Base-by-base conservation (phyloP, 2,888 invertebrate species). In the Acanthopleura granulata region DNA sequence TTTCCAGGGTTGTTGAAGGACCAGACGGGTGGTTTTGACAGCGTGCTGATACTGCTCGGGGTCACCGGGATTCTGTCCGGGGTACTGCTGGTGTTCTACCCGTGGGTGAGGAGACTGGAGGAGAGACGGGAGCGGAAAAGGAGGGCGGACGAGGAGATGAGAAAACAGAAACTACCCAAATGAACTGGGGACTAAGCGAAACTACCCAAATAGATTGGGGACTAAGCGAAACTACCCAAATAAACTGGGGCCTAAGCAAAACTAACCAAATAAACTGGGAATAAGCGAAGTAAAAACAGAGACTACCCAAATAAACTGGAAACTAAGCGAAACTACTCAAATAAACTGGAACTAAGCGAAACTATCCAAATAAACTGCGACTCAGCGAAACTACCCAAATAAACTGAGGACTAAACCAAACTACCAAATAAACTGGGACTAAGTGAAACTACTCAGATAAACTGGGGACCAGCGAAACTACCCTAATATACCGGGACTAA, bases 1-100 rank as follows among this genome's bases (percentile, higher is more conserved):
- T 66, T 66, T 66, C 25, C 25, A 66, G 66, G 66, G 14, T 66
- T 18, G 66, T 15, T 66, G 22, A 22, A 25, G 25, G 66, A 66
- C 66, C 22, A 27, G 22, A 66, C 66, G 3, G 66, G 66, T 22
- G 29, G 25, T 66, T 66, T 66, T 27, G 29, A 22, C 6, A 25
- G 3, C 66, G 66, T 66, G 22, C 29, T 66, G 22, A 66, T 66
- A 6, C 18, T 66, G 3, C 66, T 66, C 14, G 66, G 66, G 29
- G 14, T 66, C 16, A 27, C 66, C 4, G 66, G 66, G 3, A 66
- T 66, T 27, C 66, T 66, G 6, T 22, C 27, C 6, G 66, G 25
- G 1, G 29, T 27, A 6, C 16, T 22, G 29, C 14, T 66, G 6
- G 22, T 66, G 4, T 27, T 66, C 16, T 66, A 66, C 25, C 66